These are phyloP conservation scores for Sweltsa coloradensis DNA, from an alignment of 1,140 invertebrate genomes.

Conservation along the genomic window DNA sequence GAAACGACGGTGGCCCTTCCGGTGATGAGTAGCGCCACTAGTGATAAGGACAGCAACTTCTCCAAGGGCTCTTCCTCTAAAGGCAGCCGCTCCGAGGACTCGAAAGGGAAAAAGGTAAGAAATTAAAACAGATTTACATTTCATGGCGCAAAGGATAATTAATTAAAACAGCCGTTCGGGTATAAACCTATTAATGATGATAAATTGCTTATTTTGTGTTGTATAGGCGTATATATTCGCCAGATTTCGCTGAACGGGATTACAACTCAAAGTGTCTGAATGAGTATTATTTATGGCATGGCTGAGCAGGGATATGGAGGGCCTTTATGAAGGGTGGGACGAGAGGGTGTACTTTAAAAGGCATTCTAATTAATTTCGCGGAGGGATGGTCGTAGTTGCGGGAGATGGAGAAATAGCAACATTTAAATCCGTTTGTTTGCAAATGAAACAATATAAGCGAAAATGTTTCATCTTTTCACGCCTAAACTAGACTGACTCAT, in stretches of 20 bases:
- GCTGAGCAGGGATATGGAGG: slow-evolving; percentile 9
- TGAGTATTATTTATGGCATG: slow-evolving; percentile 7
- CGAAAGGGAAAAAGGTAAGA: slow-evolving; percentile 29
- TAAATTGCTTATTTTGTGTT: background rate
- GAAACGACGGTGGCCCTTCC: slow-evolving; percentile 17
- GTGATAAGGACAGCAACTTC: slow-evolving; percentile 35
- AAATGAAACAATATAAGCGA: slow-evolving; percentile 3
- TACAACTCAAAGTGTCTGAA: no score
- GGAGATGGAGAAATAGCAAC: background rate
- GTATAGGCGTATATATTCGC: no score
- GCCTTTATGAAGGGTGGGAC: slow-evolving; percentile 2
- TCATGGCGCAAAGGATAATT: no score
- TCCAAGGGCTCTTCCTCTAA: slow-evolving; percentile 30
- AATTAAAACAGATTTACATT: background rate
- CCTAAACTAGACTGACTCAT: no score
- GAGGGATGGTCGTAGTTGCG: background rate
- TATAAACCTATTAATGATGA: slow-evolving; percentile 4
- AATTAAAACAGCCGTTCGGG: slow-evolving; percentile 1
- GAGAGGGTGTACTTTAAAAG: no score
- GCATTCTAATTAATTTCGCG: slow-evolving; percentile 12
- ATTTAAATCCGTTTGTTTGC: slow-evolving; percentile 2
- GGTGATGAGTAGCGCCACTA: slow-evolving; percentile 16
- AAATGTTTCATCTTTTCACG: slow-evolving; percentile 1
- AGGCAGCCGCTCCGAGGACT: slow-evolving; percentile 31
- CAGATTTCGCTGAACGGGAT: no score